Percentiles rank a stretch among this genome's conserved stretches.
These are phyloP conservation scores for Aspidoscelis tigris DNA, from an alignment of 2,113 vertebrate species.

Conservation along the genomic window DNA sequence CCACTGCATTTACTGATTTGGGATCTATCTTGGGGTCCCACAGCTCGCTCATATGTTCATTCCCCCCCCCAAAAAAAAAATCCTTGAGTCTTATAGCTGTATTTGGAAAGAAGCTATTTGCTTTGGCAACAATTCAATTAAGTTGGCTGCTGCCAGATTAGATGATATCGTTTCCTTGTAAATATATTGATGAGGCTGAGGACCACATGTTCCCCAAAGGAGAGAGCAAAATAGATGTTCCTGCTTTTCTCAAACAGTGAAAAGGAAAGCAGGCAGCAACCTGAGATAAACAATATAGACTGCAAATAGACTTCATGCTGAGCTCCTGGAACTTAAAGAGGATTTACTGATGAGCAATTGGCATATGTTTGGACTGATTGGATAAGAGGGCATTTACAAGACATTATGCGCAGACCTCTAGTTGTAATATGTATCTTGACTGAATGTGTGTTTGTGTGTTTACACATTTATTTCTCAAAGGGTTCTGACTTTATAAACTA, in stretches of 20 bases:
- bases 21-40: background rate
- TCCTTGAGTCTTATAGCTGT: background rate
- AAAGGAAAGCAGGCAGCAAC: background rate
- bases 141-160: background rate
- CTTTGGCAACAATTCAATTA: background rate
- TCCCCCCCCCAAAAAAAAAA: too few relatives aligned
- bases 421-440: background rate
- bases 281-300: background rate
- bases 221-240: background rate
- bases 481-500: conserved; percentile 90
- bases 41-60: too few relatives aligned
- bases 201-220: background rate
- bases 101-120: background rate
- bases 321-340: background rate
- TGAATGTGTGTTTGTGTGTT: conserved; percentile 54
- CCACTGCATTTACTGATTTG: background rate
- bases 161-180: background rate
- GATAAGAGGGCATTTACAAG: background rate
- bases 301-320: background rate
- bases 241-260: background rate
- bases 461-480: conserved; percentile 86
- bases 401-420: background rate
- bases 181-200: background rate
- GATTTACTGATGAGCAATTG: background rate
- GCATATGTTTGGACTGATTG: background rate